Base-by-base conservation (phyloP, 2,797 vertebrate genomes). In the Typhlichthys subterraneus region DNA sequence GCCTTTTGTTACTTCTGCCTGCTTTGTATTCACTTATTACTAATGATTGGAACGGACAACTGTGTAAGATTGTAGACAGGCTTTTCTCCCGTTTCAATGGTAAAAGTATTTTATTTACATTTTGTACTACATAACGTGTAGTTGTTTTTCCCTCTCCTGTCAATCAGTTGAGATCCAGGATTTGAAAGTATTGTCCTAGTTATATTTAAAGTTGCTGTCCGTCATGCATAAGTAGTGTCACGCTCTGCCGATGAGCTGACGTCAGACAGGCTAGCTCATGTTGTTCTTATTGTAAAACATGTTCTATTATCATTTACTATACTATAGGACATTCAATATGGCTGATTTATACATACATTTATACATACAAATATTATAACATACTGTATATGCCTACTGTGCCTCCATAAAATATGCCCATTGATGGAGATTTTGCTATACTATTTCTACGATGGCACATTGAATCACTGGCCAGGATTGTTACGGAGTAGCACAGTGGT, bases 251-350 rank as follows among this genome's bases (percentile, higher is more conserved):
- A 7, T 53, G 49, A 53, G 23, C 53, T 47, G n/a, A 29, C 31
- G 11, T 46, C 12, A 55, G 53, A 23, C 45, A n/a, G 62, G 46
- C 12, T 19, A 23, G 53, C 62, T 55, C 57, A 17, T 50, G 31
- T 47, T 47, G 10, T 14, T 48, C 12, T 55, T 59, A 63, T 15
- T 12, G 46, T 5, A 23, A 48, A 56, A 53, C 59, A 67, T 15
- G 61, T 65, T 47, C 51, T 61, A 15, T 45, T 51, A 17, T 73
- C 57, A 45, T 42, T 33, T 50, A 10, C 12, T 48, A 6, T 1
- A 33, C 13, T 13, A 17, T 60, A 17, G 47, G 45, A 57, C 5
- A 31, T 14, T 31, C 45, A 53, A 15, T 2, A 47, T 29, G 63
- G 51, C 47, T n/a, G 19, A 7, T 8, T 12, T 71, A 54, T 17